Base-by-base conservation (phyloP, 2,797 vertebrate genomes). In the Coregonus ussuriensis region DNA sequence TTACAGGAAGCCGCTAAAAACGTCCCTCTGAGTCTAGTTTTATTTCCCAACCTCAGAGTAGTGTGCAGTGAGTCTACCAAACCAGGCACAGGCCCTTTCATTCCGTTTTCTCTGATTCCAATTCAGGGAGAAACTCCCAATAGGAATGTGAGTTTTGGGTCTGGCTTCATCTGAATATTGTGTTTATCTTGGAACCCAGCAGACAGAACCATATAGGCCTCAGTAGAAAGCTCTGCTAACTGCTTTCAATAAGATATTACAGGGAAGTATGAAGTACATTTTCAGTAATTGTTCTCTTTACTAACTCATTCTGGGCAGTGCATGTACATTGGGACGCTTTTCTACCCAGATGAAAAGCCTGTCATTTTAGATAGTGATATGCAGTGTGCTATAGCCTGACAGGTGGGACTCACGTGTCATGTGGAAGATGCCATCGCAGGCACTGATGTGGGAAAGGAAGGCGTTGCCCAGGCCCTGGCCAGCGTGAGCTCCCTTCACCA, bases 401-500 rank as follows among this genome's bases (percentile, higher is more conserved):
- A 54, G 21, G 18, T 54, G 51, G 54, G 87, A 96, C 98, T 93
- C 93, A 99, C 98, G 95, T 53, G 96, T 98, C 93, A 99, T 96
- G 90, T 99, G 98, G 93, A 99, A 98, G 92, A 99, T 97, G 82
- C 91, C 95, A 71, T 99, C 98, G 75, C 98, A 99, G 89, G 98
- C 98, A 16, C 96, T 98, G 92, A 99, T 99, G 91, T 99, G 93
- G 66, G 98, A 99, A 84, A 99, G 94, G 91, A 99, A 99, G 84
- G 97, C 96, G 65, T 99, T 99, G 87, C 98, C 98, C 79, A 99
- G 93, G 81, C 98, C 98, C 91, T 99, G 97, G 37, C 98, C 98
- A 6, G 94, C 88, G 59, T 98, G 96, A 63, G 98, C 98, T 85
- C 97, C 98, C 90, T 98, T 99, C 86, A 99, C 97, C 84, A 99